phyloP scores from a whole-genome alignment of 2,888 invertebrate genomes.

The Pachymerium ferrugineum region DNA sequence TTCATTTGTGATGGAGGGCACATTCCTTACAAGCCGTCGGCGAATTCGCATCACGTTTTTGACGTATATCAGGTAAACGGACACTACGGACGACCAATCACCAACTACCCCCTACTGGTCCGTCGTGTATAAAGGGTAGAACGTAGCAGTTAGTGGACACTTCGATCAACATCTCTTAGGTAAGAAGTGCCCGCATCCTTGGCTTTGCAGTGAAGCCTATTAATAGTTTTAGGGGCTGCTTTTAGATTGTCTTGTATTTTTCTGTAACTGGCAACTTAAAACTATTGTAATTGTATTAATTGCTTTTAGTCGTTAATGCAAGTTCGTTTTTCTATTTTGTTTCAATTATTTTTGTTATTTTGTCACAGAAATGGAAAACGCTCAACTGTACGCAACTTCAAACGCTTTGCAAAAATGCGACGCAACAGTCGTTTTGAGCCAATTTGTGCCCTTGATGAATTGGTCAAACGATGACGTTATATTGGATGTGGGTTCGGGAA shows the following conservation, averaged over 20 bases:
- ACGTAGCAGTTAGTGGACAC: not conserved
- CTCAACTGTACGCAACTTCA: conserved; percentile 61
- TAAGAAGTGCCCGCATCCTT: no score
- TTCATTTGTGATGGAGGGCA: no score
- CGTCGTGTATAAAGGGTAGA: not conserved
- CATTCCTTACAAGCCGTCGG: no score
- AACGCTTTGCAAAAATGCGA: conserved; percentile 65
- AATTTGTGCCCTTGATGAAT: conserved; percentile 56
- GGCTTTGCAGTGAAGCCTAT: no score
- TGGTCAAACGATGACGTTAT: conserved; percentile 53
- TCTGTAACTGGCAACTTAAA: no score
- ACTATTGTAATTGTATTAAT: no score
- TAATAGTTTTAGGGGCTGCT: not conserved
- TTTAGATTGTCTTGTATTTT: no score
- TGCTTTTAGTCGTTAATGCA: no score
- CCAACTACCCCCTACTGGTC: not conserved
- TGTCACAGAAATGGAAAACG: conserved; percentile 54
- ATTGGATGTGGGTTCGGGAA: conserved; percentile 67
- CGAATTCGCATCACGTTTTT: no score
- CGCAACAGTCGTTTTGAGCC: conserved; percentile 59
- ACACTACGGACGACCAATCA: not conserved
- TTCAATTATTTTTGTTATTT: not conserved
- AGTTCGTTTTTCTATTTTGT: not conserved
- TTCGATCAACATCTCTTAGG: not conserved
- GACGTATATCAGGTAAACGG: no score